Conservation (phyloP, 1,140 invertebrate species). For the Drosophila equinoxialis region DNA sequence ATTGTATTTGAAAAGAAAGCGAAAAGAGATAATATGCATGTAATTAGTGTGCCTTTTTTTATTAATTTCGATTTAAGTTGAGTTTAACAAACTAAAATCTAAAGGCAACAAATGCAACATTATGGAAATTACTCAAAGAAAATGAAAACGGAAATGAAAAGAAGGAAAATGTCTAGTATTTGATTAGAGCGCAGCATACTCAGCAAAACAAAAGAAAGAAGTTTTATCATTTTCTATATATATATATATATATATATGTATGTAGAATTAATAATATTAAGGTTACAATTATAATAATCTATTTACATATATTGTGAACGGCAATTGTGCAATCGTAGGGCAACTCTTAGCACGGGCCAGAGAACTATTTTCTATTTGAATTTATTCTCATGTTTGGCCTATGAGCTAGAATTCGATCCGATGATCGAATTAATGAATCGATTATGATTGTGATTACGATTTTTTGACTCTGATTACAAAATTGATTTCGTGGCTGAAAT, state of each 20-base stretch:
- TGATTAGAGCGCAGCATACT: slow-evolving; percentile 57
- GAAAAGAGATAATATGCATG: slow-evolving; percentile 21
- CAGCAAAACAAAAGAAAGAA: slow-evolving; percentile 33
- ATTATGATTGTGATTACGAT: slow-evolving; percentile 33
- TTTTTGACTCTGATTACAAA: slow-evolving; percentile 16
- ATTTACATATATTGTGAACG: slow-evolving; percentile 50
- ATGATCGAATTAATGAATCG: slow-evolving; percentile 17
- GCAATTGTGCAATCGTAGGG: slow-evolving; percentile 75
- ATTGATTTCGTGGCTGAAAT: slow-evolving; percentile 36
- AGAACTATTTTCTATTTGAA: slow-evolving; percentile 4
- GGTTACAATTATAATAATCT: slow-evolving; percentile 12
- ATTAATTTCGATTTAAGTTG: slow-evolving; percentile 37
- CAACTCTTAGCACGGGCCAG: slow-evolving; percentile 46
- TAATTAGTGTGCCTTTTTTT: slow-evolving; percentile 65
- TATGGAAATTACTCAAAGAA: slow-evolving; percentile 61
- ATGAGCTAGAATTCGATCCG: slow-evolving; percentile 33
- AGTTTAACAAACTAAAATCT: slow-evolving; percentile 37
- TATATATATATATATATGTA: slow-evolving; percentile 11
- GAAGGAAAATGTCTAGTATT: slow-evolving; percentile 11
- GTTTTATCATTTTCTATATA: background rate
- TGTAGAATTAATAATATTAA: slow-evolving; percentile 40
- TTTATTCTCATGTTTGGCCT: slow-evolving; percentile 50
- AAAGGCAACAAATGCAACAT: slow-evolving; percentile 25
- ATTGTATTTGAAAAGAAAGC: slow-evolving; percentile 24
- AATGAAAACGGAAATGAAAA: slow-evolving; percentile 2